Conservation (phyloP, 2,113 vertebrate species). For the Aegotheles bennettii region DNA sequence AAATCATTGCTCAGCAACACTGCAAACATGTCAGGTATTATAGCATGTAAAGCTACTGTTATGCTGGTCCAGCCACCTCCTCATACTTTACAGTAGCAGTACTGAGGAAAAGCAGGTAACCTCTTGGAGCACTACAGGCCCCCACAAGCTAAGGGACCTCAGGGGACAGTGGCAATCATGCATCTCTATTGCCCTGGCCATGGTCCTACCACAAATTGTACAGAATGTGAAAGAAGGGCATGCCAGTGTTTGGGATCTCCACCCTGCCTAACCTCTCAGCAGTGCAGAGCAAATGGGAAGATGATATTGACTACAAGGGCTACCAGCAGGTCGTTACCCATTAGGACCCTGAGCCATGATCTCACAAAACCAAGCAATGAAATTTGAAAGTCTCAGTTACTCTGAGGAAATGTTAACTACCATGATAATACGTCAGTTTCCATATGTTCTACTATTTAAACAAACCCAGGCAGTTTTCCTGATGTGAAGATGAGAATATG, state of each 20-base stretch:
- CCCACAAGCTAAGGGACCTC: background rate
- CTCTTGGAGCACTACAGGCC: background rate
- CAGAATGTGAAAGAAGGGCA: background rate
- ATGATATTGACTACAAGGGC: fast-evolving
- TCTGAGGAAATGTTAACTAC: background rate
- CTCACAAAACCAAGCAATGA: background rate
- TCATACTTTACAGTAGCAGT: background rate
- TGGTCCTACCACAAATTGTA: background rate
- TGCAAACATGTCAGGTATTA: background rate
- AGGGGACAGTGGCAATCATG: background rate
- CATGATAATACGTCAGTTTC: background rate
- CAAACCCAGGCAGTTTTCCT: background rate
- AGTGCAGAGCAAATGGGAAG: background rate
- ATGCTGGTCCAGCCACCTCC: background rate
- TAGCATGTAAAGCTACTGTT: background rate
- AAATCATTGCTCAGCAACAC: background rate
- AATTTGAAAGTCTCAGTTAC: background rate
- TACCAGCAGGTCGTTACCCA: background rate
- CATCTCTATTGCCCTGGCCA: background rate
- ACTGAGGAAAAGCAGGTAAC: background rate
- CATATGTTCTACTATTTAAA: background rate
- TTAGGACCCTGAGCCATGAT: background rate
- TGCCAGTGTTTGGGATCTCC: background rate
- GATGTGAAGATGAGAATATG: background rate
- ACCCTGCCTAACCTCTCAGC: background rate